Conservation (phyloP, 2,888 invertebrate genomes). For the Drosophila multiciliata region DNA sequence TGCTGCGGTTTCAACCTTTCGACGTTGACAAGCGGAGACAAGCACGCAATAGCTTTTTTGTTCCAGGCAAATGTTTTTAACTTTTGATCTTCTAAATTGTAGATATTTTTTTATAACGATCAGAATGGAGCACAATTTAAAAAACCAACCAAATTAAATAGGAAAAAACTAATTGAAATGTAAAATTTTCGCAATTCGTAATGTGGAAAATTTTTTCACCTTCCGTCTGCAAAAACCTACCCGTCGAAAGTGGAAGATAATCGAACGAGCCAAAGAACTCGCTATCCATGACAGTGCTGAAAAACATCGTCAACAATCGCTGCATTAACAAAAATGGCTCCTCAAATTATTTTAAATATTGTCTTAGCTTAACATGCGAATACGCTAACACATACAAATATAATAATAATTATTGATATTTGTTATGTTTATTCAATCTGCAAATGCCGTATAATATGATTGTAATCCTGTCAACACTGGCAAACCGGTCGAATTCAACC, state of each 20-base stretch:
- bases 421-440: not conserved
- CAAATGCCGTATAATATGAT: not conserved
- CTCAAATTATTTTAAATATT: not conserved
- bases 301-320: conserved; percentile 20
- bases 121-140: conserved; percentile 49
- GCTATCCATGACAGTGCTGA: conserved; percentile 43
- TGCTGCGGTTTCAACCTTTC: conserved; percentile 71
- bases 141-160: conserved; percentile 45
- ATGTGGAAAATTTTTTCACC: conserved; percentile 76
- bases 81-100: conserved; percentile 23
- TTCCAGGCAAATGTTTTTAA: conserved; percentile 40
- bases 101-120: conserved; percentile 20
- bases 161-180: conserved; percentile 38
- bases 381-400: not conserved
- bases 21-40: conserved; percentile 72
- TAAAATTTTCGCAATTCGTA: conserved; percentile 71
- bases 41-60: conserved; percentile 72
- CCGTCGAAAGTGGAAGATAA: conserved; percentile 76
- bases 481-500: conserved; percentile 23
- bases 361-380: not conserved
- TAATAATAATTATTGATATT: not conserved
- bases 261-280: conserved; percentile 52
- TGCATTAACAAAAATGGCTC: conserved; percentile 19
- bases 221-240: conserved; percentile 80
- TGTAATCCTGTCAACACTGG: conserved; percentile 16